These are phyloP conservation scores for Delichon dasypus DNA, from an alignment of 2,797 vertebrate genomes.

Conservation along the genomic window DNA sequence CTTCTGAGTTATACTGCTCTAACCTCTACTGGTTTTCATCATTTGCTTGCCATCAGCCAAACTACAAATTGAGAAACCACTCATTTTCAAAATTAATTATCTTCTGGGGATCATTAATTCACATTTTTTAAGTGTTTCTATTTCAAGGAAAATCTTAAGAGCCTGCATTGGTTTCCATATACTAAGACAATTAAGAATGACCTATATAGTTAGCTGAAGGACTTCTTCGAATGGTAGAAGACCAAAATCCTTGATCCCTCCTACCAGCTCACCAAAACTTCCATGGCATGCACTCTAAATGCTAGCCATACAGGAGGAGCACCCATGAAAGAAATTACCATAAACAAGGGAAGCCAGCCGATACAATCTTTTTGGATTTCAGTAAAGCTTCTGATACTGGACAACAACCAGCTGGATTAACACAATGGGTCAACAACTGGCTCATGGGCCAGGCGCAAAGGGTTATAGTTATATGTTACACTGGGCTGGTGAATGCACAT, in stretches of 20 bases:
- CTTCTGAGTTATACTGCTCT: not conserved
- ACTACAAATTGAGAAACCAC: not conserved
- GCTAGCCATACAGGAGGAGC: not conserved
- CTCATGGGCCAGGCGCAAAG: accelerated
- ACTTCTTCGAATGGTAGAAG: not conserved
- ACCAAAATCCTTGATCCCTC: not conserved
- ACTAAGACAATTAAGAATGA: not conserved
- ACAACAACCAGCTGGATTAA: not conserved
- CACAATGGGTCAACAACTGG: not conserved
- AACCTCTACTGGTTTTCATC: not conserved
- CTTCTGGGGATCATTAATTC: not conserved
- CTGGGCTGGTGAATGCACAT: not conserved
- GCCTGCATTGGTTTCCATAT: not conserved
- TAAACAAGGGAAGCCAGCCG: not conserved
- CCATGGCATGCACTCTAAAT: not conserved
- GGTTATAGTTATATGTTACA: not conserved
- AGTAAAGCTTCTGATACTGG: not conserved
- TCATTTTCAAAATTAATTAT: not conserved
- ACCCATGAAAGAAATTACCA: not conserved
- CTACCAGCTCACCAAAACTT: not conserved
- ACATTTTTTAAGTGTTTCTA: not conserved
- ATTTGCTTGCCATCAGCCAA: not conserved
- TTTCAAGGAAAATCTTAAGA: not conserved
- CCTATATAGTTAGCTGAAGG: not conserved
- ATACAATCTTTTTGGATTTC: not conserved